These are phyloP conservation scores for Melipona bicolor DNA, from an alignment of 2,888 invertebrate species.

Conservation along the genomic window DNA sequence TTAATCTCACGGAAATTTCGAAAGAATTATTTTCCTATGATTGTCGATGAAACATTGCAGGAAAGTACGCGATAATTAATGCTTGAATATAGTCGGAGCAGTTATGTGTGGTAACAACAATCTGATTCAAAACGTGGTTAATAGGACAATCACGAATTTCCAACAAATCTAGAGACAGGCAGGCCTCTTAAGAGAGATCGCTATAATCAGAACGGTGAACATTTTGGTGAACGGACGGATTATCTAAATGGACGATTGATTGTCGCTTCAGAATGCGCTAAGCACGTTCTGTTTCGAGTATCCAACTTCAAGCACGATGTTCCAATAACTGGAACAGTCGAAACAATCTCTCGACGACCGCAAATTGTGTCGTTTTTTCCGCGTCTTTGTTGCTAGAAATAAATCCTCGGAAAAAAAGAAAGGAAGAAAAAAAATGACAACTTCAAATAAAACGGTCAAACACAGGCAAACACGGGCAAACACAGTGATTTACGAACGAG, in stretches of 20 bases:
- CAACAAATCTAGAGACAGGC: background rate
- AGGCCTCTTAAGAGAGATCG: background rate
- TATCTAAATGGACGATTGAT: slow-evolving; percentile 14
- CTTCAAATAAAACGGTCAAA: background rate
- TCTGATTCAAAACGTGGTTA: background rate
- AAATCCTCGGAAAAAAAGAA: too few species aligned
- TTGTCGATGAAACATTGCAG: background rate
- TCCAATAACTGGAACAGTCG: too few species aligned
- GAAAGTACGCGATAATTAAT: background rate
- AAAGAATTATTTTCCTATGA: background rate
- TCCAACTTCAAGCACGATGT: background rate
- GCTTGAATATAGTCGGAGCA: background rate
- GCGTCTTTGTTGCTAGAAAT: too few species aligned
- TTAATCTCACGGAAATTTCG: background rate
- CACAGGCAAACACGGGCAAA: background rate
- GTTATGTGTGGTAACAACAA: background rate
- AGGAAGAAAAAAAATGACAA: background rate
- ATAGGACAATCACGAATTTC: background rate
- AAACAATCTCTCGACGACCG: too few species aligned
- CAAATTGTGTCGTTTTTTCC: background rate
- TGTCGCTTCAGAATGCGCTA: background rate
- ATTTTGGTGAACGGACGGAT: background rate
- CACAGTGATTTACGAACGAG: background rate
- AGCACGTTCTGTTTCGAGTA: background rate
- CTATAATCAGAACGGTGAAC: background rate